Conservation (phyloP, 1,140 invertebrate species). For the Laodelphax striatellus region DNA sequence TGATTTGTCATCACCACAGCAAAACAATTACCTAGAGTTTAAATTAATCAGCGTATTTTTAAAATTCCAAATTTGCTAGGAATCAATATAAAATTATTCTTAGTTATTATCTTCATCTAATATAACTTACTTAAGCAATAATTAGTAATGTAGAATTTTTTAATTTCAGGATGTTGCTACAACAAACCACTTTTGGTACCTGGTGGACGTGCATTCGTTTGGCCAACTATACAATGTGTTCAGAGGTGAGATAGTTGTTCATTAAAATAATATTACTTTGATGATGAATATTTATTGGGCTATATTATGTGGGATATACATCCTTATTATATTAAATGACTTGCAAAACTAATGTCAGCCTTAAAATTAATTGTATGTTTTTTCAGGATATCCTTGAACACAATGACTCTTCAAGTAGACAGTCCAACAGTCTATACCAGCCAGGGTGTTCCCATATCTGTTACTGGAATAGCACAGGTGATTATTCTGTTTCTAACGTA, state of each 20-base stretch:
- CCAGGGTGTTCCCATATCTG: conserved; percentile 92
- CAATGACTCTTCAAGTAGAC: conserved; percentile 89
- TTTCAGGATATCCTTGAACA: conserved; percentile 83
- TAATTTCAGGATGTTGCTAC: conserved; percentile 71
- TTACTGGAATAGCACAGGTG: conserved; percentile 94
- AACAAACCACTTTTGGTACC: conserved; percentile 82
- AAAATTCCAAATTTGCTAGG: no score
- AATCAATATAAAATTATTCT: no score
- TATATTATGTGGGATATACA: no score
- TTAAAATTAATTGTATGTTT: no score
- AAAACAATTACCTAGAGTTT: no score
- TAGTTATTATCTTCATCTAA: no score
- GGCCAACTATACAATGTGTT: conserved; percentile 87
- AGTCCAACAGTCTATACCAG: conserved; percentile 89
- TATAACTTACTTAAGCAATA: no score
- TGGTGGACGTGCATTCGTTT: conserved; percentile 92
- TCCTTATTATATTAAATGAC: no score
- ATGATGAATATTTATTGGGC: neutral
- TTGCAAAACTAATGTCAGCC: no score
- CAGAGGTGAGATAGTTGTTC: conserved; percentile 58
- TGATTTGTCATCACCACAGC: no score
- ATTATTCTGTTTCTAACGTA: conserved; percentile 10
- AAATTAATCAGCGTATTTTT: no score
- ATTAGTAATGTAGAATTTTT: no score
- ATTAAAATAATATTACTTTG: neutral